Evolutionary conservation across 2,113 vertebrate genomes (phyloP), one percentile per base, ranked within the genome.

Genomic region (Donacobius atricapilla): DNA sequence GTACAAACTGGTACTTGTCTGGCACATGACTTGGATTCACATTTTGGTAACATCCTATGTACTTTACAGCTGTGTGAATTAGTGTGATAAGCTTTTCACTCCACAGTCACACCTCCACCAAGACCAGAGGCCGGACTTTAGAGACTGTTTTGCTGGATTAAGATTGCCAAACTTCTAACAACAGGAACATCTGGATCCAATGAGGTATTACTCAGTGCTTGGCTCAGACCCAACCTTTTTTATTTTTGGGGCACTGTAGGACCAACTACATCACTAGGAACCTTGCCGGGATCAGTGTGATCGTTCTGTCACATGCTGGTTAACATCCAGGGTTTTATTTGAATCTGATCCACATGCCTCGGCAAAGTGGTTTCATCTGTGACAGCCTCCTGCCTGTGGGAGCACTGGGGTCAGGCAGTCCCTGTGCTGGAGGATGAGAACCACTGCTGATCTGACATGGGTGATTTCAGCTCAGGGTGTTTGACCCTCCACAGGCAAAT

Each of bases 251-350:
- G 53, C 75, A 81, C 31, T 91, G 92, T 96, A 94, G 87, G 76
- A 84, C 87, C 93, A 88, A 77, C 87, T 91, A 71, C 87, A 64
- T 90, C 88, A 68, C 89, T 20, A 96, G 94, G 96, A 96, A 72
- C 84, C 97, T 95, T 95, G 95, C 96, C 27, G 80, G 53, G 96
- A 95, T 96, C 95, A 97, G 92, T 94, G 94, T 89, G 90, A 90
- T 95, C 2, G 1, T 93, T 96, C 76, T 84, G 76, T 89, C 89
- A 77, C 96, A 96, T 53, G 89, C 93, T 97, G 96, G 83, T 94
- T 95, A 91, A 68, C 92, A 93, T 77, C 53, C 63, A 94, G 51
- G 77, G 64, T 95, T 97, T 91, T 94, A 77, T 85, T 97, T 97
- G 96, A 94, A 91, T 28, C 50, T 79, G 76, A 69, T 93, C 95